Evolutionary conservation across 2,888 invertebrate species (phyloP).

Genomic region (Suillia variegata): DNA sequence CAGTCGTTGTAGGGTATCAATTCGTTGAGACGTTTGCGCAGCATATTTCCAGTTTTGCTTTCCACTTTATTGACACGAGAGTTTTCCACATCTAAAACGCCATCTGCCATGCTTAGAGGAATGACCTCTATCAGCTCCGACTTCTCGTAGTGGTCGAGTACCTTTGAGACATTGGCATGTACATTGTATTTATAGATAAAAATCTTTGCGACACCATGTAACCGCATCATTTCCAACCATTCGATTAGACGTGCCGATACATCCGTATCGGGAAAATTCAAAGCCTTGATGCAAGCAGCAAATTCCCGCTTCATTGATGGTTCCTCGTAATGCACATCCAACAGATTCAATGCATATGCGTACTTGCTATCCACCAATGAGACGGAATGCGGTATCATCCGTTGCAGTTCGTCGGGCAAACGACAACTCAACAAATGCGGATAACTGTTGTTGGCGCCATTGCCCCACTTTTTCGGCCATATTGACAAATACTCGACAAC

Average conservation of each 20-base stretch:
- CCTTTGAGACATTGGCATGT: constrained; percentile 85
- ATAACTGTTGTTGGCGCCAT: constrained; percentile 81
- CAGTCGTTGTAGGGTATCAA: constrained; percentile 94
- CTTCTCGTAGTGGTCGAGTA: constrained; percentile 66
- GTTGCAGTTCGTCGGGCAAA: constrained; percentile 69
- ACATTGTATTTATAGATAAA: constrained; percentile 86
- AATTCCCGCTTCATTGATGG: constrained; percentile 47
- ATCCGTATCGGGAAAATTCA: constrained; percentile 88
- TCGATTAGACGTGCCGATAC: constrained; percentile 84
- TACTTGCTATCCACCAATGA: constrained; percentile 36
- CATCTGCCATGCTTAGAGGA: constrained; percentile 75
- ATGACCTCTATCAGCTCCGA: constrained; percentile 71
- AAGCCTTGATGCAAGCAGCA: constrained; percentile 87
- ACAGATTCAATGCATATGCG: constrained; percentile 50
- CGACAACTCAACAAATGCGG: constrained; percentile 87
- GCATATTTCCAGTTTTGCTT: no score
- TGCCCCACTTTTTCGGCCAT: constrained; percentile 90
- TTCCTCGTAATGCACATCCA: constrained; percentile 31
- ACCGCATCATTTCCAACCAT: constrained; percentile 84
- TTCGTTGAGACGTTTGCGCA: constrained; percentile 88
- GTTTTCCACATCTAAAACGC: no score
- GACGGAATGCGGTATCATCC: constrained; percentile 30
- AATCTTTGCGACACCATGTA: constrained; percentile 85
- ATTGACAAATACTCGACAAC: constrained; percentile 87
- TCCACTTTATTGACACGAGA: no score